Conservation (phyloP, 2,888 invertebrate species). For the Teleiodes luculella region DNA sequence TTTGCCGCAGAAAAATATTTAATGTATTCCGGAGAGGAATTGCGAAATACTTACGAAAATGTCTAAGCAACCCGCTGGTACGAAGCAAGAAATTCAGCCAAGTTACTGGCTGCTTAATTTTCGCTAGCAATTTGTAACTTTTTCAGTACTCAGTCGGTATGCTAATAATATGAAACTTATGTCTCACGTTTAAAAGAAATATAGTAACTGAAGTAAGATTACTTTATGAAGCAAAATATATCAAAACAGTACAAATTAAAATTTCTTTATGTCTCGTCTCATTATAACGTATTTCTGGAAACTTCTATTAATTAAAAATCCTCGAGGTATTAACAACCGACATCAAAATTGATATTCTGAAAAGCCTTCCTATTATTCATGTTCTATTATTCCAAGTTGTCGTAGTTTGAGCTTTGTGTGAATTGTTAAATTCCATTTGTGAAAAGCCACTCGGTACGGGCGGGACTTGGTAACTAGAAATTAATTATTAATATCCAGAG, state of each 20-base stretch:
- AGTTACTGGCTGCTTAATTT: slow-evolving; percentile 1
- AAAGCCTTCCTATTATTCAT: slow-evolving; percentile 37
- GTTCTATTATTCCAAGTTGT: slow-evolving; percentile 53
- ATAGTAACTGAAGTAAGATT: no score
- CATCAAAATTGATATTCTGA: slow-evolving; percentile 18
- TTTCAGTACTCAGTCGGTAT: no score
- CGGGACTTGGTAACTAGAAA: slow-evolving; percentile 69
- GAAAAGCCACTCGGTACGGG: slow-evolving; percentile 53
- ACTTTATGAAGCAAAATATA: no score
- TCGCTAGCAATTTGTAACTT: background rate
- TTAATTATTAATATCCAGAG: slow-evolving; percentile 70
- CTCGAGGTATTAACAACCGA: slow-evolving; percentile 3
- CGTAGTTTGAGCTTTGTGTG: slow-evolving; percentile 63
- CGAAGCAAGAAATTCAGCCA: background rate
- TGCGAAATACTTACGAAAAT: slow-evolving; percentile 1
- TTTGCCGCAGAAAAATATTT: slow-evolving; percentile 19
- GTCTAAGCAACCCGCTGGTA: background rate
- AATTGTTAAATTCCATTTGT: slow-evolving; percentile 74
- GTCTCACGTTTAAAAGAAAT: no score
- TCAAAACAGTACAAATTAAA: no score
- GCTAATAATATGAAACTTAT: no score
- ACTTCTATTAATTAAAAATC: no score
- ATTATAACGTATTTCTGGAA: no score
- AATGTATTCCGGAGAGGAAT: slow-evolving; percentile 7
- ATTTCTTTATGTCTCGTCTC: no score